These are phyloP conservation scores for Pantala flavescens DNA, from an alignment of 1,140 invertebrate genomes.

Conservation along the genomic window DNA sequence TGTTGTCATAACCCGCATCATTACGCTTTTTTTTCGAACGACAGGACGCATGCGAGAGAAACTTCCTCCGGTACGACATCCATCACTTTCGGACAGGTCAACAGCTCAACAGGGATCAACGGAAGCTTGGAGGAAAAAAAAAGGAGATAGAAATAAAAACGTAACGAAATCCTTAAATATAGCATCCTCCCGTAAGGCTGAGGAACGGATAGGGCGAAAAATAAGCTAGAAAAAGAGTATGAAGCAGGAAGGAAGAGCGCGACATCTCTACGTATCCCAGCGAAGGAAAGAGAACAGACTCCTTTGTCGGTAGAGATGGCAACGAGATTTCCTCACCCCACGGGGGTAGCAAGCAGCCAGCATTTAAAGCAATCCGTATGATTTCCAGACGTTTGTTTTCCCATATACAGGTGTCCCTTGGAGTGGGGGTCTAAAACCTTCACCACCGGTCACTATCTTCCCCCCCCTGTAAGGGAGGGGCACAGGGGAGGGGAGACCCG, in stretches of 20 bases:
- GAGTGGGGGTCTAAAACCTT: neutral
- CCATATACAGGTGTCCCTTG: neutral
- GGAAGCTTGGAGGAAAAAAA: no score
- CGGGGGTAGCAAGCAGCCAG: neutral
- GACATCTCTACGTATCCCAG: no score
- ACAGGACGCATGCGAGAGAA: no score
- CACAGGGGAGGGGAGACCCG: neutral
- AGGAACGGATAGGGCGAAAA: neutral
- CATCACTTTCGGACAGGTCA: no score
- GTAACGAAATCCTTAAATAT: no score
- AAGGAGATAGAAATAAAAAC: no score
- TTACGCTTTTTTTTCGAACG: no score
- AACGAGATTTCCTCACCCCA: neutral
- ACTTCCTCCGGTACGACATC: no score
- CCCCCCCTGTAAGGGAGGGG: neutral
- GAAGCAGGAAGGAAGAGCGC: neutral
- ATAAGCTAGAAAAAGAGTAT: neutral
- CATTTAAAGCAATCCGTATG: slow-evolving; percentile 3
- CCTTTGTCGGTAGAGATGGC: slow-evolving; percentile 2
- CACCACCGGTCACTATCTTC: neutral
- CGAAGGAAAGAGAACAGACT: neutral
- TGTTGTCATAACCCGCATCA: no score
- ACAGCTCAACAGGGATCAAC: no score
- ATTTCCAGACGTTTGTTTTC: neutral
- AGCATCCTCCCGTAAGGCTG: neutral